These are phyloP conservation scores for Heliconius melpomene DNA, from an alignment of 1,140 invertebrate species.

Conservation along the genomic window DNA sequence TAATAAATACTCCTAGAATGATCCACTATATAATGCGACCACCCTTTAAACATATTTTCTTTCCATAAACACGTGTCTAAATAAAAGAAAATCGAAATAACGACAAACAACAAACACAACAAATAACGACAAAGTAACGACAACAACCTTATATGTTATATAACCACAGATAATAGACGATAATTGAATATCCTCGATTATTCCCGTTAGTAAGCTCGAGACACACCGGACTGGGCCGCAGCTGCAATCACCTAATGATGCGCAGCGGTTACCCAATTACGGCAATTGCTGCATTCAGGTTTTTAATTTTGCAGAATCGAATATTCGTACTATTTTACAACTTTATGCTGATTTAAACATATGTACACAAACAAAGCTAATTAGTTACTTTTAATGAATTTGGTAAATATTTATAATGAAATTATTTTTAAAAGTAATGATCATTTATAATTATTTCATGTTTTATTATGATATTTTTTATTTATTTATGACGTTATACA, in stretches of 20 bases:
- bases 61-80: too few relatives aligned
- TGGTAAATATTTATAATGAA: neutral
- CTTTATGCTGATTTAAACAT: neutral
- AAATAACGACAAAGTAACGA: neutral
- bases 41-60: too few relatives aligned
- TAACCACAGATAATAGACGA: neutral
- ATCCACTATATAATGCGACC: too few relatives aligned
- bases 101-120: too few relatives aligned
- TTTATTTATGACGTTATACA: too few relatives aligned
- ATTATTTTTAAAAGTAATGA: neutral
- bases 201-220: slow-evolving; percentile 32
- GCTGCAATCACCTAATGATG: slow-evolving; percentile 75
- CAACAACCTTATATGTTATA: neutral
- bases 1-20: too few relatives aligned
- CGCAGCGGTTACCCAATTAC: slow-evolving; percentile 71
- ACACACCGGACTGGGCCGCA: slow-evolving; percentile 45
- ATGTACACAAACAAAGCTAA: neutral
- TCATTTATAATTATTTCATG: too few relatives aligned
- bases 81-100: too few relatives aligned
- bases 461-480: too few relatives aligned
- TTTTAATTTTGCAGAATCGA: slow-evolving; percentile 59
- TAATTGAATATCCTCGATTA: slow-evolving; percentile 14
- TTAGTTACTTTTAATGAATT: neutral
- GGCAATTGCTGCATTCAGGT: slow-evolving; percentile 59
- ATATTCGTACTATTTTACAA: neutral